phyloP scores from a whole-genome alignment of 2,113 vertebrate genomes.

The Columba janthina region DNA sequence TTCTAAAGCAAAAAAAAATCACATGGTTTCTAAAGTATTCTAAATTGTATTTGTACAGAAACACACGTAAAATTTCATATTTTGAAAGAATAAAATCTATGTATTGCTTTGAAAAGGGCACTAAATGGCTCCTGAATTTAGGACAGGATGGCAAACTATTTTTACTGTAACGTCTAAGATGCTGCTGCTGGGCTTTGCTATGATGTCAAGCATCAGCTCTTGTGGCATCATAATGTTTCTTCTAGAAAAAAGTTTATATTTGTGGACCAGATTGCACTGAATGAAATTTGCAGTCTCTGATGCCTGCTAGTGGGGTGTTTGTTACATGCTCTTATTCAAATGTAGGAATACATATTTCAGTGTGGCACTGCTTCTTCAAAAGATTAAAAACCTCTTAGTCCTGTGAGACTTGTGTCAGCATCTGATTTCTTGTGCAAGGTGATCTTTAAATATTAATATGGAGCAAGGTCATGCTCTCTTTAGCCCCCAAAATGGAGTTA shows the following conservation, averaged over 20 bases:
- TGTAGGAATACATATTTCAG: slow-evolving; percentile 61
- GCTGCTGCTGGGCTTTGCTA: slow-evolving; percentile 53
- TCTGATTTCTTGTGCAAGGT: slow-evolving; percentile 64
- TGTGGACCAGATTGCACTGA: slow-evolving; percentile 29
- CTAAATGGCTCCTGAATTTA: slow-evolving; percentile 27
- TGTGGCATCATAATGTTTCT: slow-evolving; percentile 33
- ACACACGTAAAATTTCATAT: slow-evolving; percentile 43
- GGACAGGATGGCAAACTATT: background rate
- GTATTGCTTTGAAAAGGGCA: slow-evolving; percentile 59
- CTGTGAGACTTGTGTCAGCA: slow-evolving; percentile 74
- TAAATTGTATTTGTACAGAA: slow-evolving; percentile 33
- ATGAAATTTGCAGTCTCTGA: slow-evolving; percentile 60
- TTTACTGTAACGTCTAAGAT: slow-evolving; percentile 15
- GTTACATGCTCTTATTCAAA: slow-evolving; percentile 53
- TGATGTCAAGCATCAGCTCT: slow-evolving; percentile 44
- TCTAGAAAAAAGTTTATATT: slow-evolving; percentile 39
- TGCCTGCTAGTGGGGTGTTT: slow-evolving; percentile 67
- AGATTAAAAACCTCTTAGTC: slow-evolving; percentile 70
- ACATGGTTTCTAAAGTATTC: background rate
- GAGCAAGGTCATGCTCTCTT: slow-evolving; percentile 55
- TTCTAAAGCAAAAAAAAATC: background rate
- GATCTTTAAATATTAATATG: slow-evolving; percentile 68
- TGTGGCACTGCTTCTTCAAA: slow-evolving; percentile 56
- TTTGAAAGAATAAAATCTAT: slow-evolving; percentile 39
- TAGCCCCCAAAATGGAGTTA: slow-evolving; percentile 56